These are phyloP conservation scores for Orthonyx spaldingii DNA, from an alignment of 2,113 vertebrate species.

Conservation along the genomic window DNA sequence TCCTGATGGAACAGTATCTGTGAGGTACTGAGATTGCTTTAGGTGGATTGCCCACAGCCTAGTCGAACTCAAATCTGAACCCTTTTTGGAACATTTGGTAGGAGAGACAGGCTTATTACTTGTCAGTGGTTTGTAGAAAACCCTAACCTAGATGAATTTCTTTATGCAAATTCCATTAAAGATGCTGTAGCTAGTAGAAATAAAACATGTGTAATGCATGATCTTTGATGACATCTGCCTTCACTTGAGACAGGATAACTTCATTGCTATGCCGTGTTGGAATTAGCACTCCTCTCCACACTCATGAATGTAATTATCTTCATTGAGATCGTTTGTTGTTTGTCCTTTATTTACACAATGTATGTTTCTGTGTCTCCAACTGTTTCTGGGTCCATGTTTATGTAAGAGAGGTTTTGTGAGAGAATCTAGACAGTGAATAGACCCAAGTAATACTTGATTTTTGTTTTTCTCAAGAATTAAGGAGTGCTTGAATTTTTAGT, in stretches of 20 bases:
- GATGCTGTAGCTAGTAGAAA: background rate
- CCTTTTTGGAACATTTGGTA: background rate
- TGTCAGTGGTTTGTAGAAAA: background rate
- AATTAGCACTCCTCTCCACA: background rate
- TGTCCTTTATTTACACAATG: background rate
- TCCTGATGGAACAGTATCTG: background rate
- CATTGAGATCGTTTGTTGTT: background rate
- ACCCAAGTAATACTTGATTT: background rate
- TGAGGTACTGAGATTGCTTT: background rate
- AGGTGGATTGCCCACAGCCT: background rate
- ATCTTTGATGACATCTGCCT: background rate
- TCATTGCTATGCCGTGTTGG: background rate
- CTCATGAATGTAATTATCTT: background rate
- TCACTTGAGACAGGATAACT: background rate
- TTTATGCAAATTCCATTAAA: background rate
- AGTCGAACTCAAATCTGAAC: background rate
- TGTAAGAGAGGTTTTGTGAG: background rate
- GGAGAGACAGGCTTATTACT: background rate
- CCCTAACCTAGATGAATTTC: background rate
- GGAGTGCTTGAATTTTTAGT: background rate
- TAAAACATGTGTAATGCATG: background rate
- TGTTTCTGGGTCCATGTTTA: background rate
- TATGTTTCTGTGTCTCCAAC: background rate
- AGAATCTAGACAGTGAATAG: background rate
- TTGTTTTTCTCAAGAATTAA: background rate